These are phyloP conservation scores for Choristoneura rosaceana DNA, from an alignment of 2,888 invertebrate genomes.

Conservation along the genomic window DNA sequence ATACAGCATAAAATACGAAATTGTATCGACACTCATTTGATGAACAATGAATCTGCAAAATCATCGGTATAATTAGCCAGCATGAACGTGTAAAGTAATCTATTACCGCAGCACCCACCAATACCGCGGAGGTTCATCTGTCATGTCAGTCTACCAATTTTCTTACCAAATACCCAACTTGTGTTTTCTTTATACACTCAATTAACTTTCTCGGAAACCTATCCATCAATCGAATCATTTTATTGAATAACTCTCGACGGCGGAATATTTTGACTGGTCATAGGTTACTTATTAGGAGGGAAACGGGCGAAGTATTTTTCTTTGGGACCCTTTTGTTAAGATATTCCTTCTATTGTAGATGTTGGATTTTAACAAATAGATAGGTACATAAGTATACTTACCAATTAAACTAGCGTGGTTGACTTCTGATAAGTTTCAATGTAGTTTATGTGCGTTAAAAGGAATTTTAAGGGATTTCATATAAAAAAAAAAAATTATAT, in stretches of 20 bases:
- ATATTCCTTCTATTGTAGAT: neutral
- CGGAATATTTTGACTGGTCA: constrained; percentile 17
- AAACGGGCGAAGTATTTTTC: neutral
- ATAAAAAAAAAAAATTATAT: too few relatives aligned
- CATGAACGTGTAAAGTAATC: constrained; percentile 13
- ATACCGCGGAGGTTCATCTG: constrained; percentile 36
- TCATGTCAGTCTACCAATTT: constrained; percentile 37
- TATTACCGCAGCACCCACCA: constrained; percentile 2
- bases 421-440: too few relatives aligned
- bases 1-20: neutral
- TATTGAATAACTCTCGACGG: constrained; percentile 33
- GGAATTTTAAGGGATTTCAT: too few relatives aligned
- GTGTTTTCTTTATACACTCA: constrained; percentile 34
- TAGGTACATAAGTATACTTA: too few relatives aligned
- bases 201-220: constrained; percentile 38
- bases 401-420: too few relatives aligned
- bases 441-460: too few relatives aligned
- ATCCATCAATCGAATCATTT: constrained; percentile 40
- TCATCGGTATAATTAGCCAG: constrained; percentile 7
- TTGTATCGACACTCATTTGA: neutral
- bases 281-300: constrained; percentile 27
- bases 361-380: neutral
- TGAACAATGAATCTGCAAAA: neutral
- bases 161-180: constrained; percentile 36
- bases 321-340: neutral